phyloP scores from a whole-genome alignment of 1,140 invertebrate genomes.

The Heliconius hewitsoni region DNA sequence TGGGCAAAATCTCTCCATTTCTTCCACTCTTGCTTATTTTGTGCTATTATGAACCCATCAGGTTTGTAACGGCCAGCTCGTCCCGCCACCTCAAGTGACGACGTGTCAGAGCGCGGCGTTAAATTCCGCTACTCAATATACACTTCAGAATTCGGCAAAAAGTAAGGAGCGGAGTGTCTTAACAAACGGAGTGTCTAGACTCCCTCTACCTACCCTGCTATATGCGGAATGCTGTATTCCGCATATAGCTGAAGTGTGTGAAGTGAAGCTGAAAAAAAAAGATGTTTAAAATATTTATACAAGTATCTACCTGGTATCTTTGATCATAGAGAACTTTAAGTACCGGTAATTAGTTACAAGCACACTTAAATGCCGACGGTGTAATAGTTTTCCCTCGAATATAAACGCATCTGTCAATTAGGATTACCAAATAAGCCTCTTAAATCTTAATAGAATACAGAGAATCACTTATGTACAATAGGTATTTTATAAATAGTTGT shows the following conservation, averaged over 20 bases:
- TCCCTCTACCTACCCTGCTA: neutral
- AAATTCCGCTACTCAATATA: neutral
- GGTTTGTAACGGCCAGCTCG: too few species aligned
- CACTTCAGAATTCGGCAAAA: neutral
- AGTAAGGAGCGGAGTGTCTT: neutral
- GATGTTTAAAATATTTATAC: too few species aligned
- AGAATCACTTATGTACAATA: neutral
- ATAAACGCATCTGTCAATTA: slow-evolving; percentile 8
- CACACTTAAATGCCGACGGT: neutral
- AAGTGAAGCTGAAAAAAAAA: neutral
- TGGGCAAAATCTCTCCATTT: too few species aligned
- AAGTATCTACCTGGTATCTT: too few species aligned
- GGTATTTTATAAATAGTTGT: neutral
- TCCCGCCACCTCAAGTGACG: too few species aligned
- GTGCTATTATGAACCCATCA: too few species aligned
- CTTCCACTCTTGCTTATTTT: too few species aligned
- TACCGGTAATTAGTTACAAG: neutral
- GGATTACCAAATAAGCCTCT: slow-evolving; percentile 10
- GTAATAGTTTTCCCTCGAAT: neutral
- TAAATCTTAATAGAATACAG: slow-evolving; percentile 13
- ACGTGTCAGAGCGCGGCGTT: neutral
- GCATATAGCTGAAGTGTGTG: too few species aligned
- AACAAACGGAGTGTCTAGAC: too few species aligned
- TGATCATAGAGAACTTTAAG: neutral
- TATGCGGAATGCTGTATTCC: neutral